A percentile compares a stretch with the other conserved stretches of the same genome.
phyloP scores from a whole-genome alignment of 2,113 vertebrate genomes.

The Stigmatopora nigra region DNA sequence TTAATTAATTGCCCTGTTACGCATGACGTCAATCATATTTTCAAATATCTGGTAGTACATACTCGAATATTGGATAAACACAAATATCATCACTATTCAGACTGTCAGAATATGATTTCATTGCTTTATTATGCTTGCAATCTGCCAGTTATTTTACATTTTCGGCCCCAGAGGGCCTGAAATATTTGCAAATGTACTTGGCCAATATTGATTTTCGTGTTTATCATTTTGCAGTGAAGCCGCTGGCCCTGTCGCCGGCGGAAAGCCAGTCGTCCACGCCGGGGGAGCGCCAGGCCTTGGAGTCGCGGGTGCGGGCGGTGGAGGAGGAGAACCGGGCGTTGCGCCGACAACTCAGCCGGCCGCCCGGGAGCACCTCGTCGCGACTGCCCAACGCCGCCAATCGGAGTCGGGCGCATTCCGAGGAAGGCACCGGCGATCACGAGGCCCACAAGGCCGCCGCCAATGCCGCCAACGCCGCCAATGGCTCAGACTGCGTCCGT shows the following conservation, averaged over 20 bases:
- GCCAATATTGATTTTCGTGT: background rate
- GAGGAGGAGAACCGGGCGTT: constrained; percentile 90
- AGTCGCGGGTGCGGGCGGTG: constrained; percentile 84
- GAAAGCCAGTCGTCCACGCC: constrained; percentile 79
- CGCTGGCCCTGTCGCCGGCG: constrained; percentile 81
- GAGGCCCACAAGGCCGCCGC: constrained; percentile 80
- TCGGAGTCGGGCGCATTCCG: constrained; percentile 82
- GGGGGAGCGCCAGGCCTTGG: constrained; percentile 80
- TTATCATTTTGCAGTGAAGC: constrained; percentile 76
- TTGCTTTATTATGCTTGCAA: no score
- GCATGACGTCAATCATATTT: no score
- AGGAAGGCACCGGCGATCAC: constrained; percentile 87
- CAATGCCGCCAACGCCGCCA: constrained; percentile 66
- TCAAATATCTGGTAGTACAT: no score
- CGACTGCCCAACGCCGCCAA: constrained; percentile 63
- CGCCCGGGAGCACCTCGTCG: constrained; percentile 56
- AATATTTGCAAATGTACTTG: no score
- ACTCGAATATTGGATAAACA: no score
- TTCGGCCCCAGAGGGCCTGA: no score
- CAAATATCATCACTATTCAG: no score
- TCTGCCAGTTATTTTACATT: no score
- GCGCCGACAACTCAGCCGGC: constrained; percentile 83
- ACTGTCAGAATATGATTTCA: no score
- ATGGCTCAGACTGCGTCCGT: constrained; percentile 88
- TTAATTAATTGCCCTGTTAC: no score